Evolutionary conservation across 2,888 invertebrate genomes (phyloP).

Genomic region (Cheilosia grossa): DNA sequence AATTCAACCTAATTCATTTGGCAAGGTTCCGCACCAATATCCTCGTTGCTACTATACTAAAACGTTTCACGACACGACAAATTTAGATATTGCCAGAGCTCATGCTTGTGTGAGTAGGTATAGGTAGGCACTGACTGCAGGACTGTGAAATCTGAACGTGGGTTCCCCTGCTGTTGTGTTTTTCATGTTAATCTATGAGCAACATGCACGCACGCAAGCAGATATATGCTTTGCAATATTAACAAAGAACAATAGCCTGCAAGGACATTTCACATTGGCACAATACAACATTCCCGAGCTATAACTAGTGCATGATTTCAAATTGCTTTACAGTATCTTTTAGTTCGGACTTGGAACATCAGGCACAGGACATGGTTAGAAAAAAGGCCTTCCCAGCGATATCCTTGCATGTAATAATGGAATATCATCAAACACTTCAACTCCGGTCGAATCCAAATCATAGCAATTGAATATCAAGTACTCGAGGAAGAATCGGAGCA

Average conservation of each 20-base stretch:
- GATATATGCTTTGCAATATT: not conserved
- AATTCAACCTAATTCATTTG: constrained; percentile 30
- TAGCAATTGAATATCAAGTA: constrained; percentile 60
- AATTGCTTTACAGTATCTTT: constrained; percentile 9
- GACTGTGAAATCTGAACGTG: not conserved
- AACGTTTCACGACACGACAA: constrained; percentile 32
- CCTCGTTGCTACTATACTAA: not conserved
- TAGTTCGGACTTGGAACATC: not conserved
- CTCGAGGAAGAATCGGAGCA: constrained; percentile 11
- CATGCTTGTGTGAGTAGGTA: not conserved
- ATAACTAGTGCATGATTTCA: constrained; percentile 1
- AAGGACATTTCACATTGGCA: constrained; percentile 16
- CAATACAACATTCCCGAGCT: not conserved
- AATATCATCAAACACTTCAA: constrained; percentile 62
- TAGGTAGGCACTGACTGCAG: not conserved
- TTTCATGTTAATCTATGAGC: not conserved
- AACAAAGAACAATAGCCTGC: not conserved
- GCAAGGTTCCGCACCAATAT: not conserved
- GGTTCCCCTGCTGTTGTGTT: not conserved
- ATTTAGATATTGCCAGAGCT: not conserved
- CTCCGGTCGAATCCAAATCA: constrained; percentile 63
- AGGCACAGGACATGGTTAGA: not conserved
- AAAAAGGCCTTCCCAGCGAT: constrained; percentile 12
- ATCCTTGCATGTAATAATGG: constrained; percentile 52
- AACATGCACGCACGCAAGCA: constrained; percentile 21